A percentile compares a stretch with the other conserved stretches of the same genome.
phyloP scores from a whole-genome alignment of 1,140 invertebrate genomes.

The Rhagoletis pomonella region DNA sequence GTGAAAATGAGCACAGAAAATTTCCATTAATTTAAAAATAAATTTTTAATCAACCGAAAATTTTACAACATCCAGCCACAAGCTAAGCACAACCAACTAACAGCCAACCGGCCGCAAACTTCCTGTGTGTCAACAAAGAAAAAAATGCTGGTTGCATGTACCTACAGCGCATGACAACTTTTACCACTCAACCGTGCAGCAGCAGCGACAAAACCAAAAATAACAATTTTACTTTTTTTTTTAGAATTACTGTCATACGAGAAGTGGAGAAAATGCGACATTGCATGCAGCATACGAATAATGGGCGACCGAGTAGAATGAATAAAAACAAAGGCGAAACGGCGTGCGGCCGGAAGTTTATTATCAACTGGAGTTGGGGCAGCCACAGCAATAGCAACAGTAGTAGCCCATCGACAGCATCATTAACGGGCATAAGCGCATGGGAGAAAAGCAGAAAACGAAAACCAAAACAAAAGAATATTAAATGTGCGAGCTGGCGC shows the following conservation, averaged over 20 bases:
- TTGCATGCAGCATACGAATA: not conserved
- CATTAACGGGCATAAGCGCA: not conserved
- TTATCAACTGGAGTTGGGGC: slow-evolving; percentile 36
- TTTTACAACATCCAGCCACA: not conserved
- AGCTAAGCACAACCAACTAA: slow-evolving; percentile 14
- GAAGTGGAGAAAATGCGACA: slow-evolving; percentile 26
- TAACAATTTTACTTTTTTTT: not conserved
- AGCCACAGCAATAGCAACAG: not conserved
- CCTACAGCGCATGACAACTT: slow-evolving; percentile 32
- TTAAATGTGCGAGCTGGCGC: slow-evolving; percentile 1
- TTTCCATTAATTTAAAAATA: not conserved
- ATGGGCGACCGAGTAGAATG: not conserved
- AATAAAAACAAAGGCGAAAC: not conserved
- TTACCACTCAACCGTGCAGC: slow-evolving; percentile 32
- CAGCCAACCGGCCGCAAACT: slow-evolving; percentile 34
- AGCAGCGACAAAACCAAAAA: not conserved
- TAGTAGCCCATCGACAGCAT: not conserved
- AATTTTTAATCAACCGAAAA: slow-evolving; percentile 33
- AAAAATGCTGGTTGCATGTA: not conserved
- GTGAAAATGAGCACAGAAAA: not conserved
- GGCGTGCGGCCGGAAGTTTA: slow-evolving; percentile 42
- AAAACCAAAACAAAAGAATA: not conserved
- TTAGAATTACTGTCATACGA: slow-evolving; percentile 19
- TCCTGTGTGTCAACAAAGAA: slow-evolving; percentile 5
- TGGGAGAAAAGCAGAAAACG: not conserved